phyloP scores from a whole-genome alignment of 2,113 vertebrate genomes.

The Trinectes maculatus region DNA sequence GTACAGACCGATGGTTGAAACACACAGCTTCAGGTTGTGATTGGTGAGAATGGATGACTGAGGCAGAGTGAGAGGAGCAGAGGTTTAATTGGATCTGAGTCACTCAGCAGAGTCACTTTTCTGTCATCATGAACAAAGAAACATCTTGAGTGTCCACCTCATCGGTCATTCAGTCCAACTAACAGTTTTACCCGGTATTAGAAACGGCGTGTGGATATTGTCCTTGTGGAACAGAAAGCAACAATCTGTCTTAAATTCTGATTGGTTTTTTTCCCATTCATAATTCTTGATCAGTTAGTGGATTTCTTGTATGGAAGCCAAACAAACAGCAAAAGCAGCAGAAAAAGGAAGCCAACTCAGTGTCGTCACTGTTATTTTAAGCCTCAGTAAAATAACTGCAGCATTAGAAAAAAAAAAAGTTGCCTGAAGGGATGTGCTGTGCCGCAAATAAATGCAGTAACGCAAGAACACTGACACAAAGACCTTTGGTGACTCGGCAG shows the following conservation, averaged over 20 bases:
- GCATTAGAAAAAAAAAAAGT: too few relatives aligned
- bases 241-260: not conserved
- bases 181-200: conserved; percentile 31
- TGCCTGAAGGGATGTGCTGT: not conserved
- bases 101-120: conserved; percentile 47
- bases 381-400: too few relatives aligned
- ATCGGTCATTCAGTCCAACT: conserved; percentile 16
- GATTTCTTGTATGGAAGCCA: not conserved
- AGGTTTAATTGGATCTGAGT: conserved; percentile 53
- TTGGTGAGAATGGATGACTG: conserved; percentile 23
- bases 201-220: not conserved
- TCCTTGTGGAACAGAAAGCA: not conserved
- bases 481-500: too few relatives aligned
- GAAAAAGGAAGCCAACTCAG: not conserved
- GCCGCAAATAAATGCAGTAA: conserved; percentile 9
- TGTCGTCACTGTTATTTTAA: not conserved
- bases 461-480: too few relatives aligned
- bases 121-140: conserved; percentile 49
- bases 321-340: not conserved
- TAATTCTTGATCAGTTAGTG: conserved; percentile 27
- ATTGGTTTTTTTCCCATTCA: conserved; percentile 12
- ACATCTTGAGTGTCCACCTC: conserved; percentile 4
- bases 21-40: conserved; percentile 12
- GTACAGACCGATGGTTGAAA: too few relatives aligned
- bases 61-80: conserved; percentile 12